A percentile compares a stretch with the other conserved stretches of the same genome.
phyloP scores from a whole-genome alignment of 2,888 invertebrate species.

The Pandemis heparana region DNA sequence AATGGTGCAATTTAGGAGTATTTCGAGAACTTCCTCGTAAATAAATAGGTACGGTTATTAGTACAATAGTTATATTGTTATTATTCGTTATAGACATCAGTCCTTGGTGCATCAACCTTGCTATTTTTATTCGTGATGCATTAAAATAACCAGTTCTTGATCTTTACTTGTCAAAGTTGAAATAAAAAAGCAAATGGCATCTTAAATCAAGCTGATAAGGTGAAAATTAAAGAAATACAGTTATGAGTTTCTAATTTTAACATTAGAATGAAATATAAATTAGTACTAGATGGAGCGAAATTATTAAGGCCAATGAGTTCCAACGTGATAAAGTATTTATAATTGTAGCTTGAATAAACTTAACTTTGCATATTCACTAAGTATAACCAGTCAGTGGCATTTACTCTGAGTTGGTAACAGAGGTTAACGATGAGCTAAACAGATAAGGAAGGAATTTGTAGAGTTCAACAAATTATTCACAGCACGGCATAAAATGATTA shows the following conservation, averaged over 20 bases:
- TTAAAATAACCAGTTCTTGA: constrained; percentile 25
- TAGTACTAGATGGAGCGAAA: neutral
- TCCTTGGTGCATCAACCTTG: constrained; percentile 23
- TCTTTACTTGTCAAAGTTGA: constrained; percentile 25
- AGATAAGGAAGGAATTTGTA: constrained; percentile 7
- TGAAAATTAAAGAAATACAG: neutral
- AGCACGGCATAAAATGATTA: too few species aligned
- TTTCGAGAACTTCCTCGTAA: constrained; percentile 28
- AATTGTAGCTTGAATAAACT: neutral
- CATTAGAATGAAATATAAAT: too few species aligned
- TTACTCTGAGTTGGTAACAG: constrained; percentile 5
- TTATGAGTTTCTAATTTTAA: neutral
- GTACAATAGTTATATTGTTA: constrained; percentile 14
- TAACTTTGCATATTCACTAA: neutral
- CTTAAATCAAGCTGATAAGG: neutral
- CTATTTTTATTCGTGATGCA: constrained; percentile 26
- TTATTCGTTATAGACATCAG: constrained; percentile 19
- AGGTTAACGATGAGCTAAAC: neutral
- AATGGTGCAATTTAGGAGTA: constrained; percentile 29
- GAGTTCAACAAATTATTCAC: neutral
- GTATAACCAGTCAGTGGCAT: neutral
- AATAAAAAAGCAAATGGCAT: constrained; percentile 14
- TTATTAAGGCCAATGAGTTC: neutral
- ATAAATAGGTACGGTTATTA: constrained; percentile 16
- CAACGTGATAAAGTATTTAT: neutral